Evolutionary conservation across 1,140 invertebrate species (phyloP).

Genomic region (Eueides isabella): DNA sequence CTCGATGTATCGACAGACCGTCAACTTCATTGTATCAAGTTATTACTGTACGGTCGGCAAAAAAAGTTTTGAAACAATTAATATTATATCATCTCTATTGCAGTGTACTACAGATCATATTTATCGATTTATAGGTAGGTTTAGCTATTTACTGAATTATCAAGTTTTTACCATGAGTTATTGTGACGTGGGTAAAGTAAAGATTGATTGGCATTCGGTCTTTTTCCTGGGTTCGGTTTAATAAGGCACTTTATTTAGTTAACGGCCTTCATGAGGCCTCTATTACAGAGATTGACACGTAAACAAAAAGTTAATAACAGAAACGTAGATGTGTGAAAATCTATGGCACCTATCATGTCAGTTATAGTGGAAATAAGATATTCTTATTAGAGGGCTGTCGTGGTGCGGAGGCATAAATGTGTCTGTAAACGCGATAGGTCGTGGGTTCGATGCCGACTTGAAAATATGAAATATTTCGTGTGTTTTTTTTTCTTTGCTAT

Average conservation of each 20-base stretch:
- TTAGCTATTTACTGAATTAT: conserved; percentile 36
- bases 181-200: conserved; percentile 36
- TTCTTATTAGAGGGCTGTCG: no score
- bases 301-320: conserved; percentile 23
- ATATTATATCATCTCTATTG: conserved; percentile 15
- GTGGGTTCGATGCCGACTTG: no score
- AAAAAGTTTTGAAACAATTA: neutral
- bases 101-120: conserved; percentile 1
- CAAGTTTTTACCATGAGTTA: conserved; percentile 41
- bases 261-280: conserved; percentile 30
- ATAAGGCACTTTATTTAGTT: conserved; percentile 32
- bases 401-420: no score
- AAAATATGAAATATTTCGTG: no score
- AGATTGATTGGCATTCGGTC: conserved; percentile 41
- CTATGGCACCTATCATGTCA: neutral
- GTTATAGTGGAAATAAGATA: neutral
- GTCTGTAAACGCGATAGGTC: no score
- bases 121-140: neutral
- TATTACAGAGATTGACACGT: conserved; percentile 27
- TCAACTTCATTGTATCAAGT: conserved; percentile 42
- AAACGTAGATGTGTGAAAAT: conserved; percentile 6
- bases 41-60: conserved; percentile 31
- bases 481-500: no score
- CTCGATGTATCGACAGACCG: conserved; percentile 35
- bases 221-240: conserved; percentile 32